Evolutionary conservation across 2,888 invertebrate species (phyloP), one percentile per base, ranked within the genome.

Genomic region (Drosophila helvetica): DNA sequence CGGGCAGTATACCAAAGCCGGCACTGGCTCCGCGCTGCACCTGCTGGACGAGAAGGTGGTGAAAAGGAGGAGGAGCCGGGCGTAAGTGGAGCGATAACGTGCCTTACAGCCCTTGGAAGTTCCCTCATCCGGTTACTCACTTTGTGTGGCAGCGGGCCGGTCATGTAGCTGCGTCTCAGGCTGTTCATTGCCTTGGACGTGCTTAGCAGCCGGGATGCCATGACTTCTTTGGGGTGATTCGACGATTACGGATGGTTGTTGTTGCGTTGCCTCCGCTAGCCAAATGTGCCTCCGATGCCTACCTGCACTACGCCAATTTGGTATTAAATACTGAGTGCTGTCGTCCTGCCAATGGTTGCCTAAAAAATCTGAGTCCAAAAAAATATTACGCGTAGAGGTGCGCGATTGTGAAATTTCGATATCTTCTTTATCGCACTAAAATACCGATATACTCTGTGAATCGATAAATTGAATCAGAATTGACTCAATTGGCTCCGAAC

Each of bases 121-220:
- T 53, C 5, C 15, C n/a, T 30, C 18, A 3, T 17, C 12, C 6
- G 17, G 18, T 1, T 10, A 18, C 55, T 38, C 27, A 83, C 88
- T 67, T 74, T 80, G 27, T 68, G 59, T 12, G 53, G 54, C 8
- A 92, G 74, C 58, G 90, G 90, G 52, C 92, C 92, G 47, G 92
- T 91, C 67, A 91, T 90, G 55, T 93, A 92, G 47, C 82, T 87
- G 42, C 88, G 83, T 22, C 85, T 84, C 48, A 86, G 81, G 88
- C 92, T 93, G 88, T 94, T 94, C 80, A 95, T 91, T 80, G 93
- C 93, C 80, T 92, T 93, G 51, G 94, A 93, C 62, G 93, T 93
- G 74, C 92, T 93, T 67, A 95, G 90, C 76, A 95, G 91, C 88
- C 94, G 93, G 89, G 94, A 93, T 76, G 95, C 95, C 95, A 95